phyloP scores from a whole-genome alignment of 2,888 invertebrate species.

The Brachypterus glaber region DNA sequence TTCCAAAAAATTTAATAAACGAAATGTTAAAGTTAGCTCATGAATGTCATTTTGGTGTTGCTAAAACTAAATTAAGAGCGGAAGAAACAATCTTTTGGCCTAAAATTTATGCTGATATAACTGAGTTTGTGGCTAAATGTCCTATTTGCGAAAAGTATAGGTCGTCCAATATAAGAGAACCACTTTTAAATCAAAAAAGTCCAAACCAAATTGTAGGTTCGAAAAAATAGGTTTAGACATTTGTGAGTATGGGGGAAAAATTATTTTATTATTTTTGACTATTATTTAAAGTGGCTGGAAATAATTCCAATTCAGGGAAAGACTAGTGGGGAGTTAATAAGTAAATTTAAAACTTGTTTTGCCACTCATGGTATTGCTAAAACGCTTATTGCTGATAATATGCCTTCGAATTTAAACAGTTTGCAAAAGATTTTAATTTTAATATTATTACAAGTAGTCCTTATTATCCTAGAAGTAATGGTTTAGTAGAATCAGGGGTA shows the following conservation, averaged over 20 bases:
- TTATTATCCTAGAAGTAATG: not conserved
- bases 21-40: slow-evolving; percentile 3
- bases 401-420: not conserved
- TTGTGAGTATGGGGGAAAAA: not conserved
- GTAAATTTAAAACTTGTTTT: not conserved
- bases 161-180: too few relatives aligned
- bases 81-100: too few relatives aligned
- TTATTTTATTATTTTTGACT: not conserved
- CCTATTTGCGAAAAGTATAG: too few relatives aligned
- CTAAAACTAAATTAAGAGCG: slow-evolving; percentile 2
- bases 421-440: not conserved
- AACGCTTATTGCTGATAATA: not conserved
- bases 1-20: slow-evolving; percentile 1
- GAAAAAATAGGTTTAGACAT: not conserved
- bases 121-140: too few relatives aligned
- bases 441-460: not conserved
- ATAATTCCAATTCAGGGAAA: not conserved
- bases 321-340: not conserved
- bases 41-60: slow-evolving; percentile 3
- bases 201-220: too few relatives aligned
- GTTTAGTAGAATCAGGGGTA: not conserved
- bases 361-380: not conserved
- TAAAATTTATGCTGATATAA: too few relatives aligned
- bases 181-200: too few relatives aligned
- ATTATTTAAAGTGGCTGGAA: not conserved